Conservation (phyloP, 2,797 vertebrate species). For the Nannoperca australis region DNA sequence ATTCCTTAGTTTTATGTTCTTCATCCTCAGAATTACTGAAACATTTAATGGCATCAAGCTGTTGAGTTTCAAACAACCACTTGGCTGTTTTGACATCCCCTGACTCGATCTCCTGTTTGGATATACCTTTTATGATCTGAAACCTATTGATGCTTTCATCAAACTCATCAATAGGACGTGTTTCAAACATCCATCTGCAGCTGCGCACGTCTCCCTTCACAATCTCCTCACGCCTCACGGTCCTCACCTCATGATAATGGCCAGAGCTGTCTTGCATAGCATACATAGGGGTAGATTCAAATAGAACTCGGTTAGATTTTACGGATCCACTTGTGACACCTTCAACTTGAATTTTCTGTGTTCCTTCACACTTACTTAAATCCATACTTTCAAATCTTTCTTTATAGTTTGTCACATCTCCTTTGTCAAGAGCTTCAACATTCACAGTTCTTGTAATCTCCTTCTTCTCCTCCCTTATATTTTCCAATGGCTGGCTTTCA, state of each 20-base stretch:
- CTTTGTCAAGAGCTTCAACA: slow-evolving; percentile 90
- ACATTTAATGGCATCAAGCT: slow-evolving; percentile 91
- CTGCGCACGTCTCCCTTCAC: slow-evolving; percentile 92
- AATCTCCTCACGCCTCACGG: slow-evolving; percentile 93
- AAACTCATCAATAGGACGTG: slow-evolving; percentile 93
- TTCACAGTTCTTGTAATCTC: slow-evolving; percentile 88
- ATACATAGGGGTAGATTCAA: slow-evolving; percentile 93
- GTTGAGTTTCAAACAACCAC: slow-evolving; percentile 96
- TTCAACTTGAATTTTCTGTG: slow-evolving; percentile 90
- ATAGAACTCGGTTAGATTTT: slow-evolving; percentile 90
- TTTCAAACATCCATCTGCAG: slow-evolving; percentile 97
- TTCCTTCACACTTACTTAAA: slow-evolving; percentile 87
- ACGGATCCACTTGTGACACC: slow-evolving; percentile 91
- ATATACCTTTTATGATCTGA: slow-evolving; percentile 95
- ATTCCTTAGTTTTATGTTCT: slow-evolving; percentile 80
- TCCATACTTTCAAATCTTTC: slow-evolving; percentile 92
- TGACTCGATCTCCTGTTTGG: slow-evolving; percentile 92
- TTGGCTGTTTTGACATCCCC: slow-evolving; percentile 95
- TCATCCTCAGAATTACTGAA: slow-evolving; percentile 85
- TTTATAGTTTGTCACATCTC: slow-evolving; percentile 90
- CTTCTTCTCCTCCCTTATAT: slow-evolving; percentile 91
- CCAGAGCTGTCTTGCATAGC: slow-evolving; percentile 93
- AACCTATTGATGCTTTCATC: slow-evolving; percentile 92
- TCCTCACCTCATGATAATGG: slow-evolving; percentile 93
- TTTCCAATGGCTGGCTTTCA: slow-evolving; percentile 92